Evolutionary conservation across 2,113 vertebrate genomes (phyloP).

Genomic region (Etia nguti): DNA sequence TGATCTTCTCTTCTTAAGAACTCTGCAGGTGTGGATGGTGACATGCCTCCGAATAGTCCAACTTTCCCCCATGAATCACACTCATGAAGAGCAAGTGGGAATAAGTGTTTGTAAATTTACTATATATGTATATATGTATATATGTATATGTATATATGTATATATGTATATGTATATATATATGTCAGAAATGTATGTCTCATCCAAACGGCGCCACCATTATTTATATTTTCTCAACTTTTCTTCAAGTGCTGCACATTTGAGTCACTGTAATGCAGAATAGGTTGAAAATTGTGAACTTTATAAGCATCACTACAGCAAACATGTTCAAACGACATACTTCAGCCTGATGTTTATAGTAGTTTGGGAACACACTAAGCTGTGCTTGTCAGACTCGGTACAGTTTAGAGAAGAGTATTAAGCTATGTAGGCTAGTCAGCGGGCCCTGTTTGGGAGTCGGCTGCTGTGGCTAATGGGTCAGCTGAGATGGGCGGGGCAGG

Average conservation of each 20-base stretch:
- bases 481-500: slow-evolving; percentile 25
- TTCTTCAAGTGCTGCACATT: not conserved
- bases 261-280: not conserved
- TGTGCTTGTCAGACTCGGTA: slow-evolving; percentile 6
- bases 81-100: not conserved
- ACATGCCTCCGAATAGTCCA: not conserved
- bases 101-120: not conserved
- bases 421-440: slow-evolving; percentile 37
- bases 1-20: not conserved
- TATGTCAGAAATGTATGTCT: not conserved
- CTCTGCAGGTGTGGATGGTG: not conserved
- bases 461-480: slow-evolving; percentile 59
- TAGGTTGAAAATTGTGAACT: not conserved
- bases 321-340: not conserved
- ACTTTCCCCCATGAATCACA: not conserved
- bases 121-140: too few relatives aligned
- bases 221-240: not conserved
- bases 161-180: not conserved
- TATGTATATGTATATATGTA: not conserved
- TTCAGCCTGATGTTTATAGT: not conserved
- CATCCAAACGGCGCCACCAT: not conserved
- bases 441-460: slow-evolving; percentile 19
- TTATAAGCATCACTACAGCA: not conserved
- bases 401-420: slow-evolving; percentile 45
- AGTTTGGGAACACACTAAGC: slow-evolving; percentile 28